phyloP scores from a whole-genome alignment of 1,140 invertebrate genomes.

The Tetramorium parvispinum region DNA sequence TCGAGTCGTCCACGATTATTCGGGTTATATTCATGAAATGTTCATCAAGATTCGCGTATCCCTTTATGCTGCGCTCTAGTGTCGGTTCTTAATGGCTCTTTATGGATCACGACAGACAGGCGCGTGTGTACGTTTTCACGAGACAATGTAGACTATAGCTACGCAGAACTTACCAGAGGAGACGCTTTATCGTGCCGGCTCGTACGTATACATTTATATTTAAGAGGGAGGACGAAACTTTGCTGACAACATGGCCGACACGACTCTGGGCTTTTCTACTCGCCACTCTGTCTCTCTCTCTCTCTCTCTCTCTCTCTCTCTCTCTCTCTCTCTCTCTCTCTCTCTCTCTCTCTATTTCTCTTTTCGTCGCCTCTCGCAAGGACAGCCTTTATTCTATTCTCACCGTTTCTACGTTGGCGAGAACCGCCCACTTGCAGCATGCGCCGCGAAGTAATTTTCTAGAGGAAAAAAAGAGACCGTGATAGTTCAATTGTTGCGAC shows the following conservation, averaged over 20 bases:
- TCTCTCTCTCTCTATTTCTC: slow-evolving; percentile 48
- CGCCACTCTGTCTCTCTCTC: slow-evolving; percentile 56
- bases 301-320: no score
- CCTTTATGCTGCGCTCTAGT: slow-evolving; percentile 19
- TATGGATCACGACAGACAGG: slow-evolving; percentile 63
- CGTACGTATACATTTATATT: slow-evolving; percentile 75
- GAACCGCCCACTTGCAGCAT: slow-evolving; percentile 73
- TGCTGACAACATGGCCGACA: slow-evolving; percentile 76
- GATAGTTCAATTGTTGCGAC: slow-evolving; percentile 49
- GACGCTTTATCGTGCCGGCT: slow-evolving; percentile 68
- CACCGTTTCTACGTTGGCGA: slow-evolving; percentile 62
- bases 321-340: slow-evolving; percentile 9
- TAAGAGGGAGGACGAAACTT: slow-evolving; percentile 74
- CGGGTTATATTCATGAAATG: slow-evolving; percentile 9
- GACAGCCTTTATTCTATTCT: slow-evolving; percentile 73
- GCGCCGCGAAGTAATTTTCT: slow-evolving; percentile 75
- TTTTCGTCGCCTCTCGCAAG: slow-evolving; percentile 68
- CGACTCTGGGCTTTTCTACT: slow-evolving; percentile 73
- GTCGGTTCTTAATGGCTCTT: slow-evolving; percentile 58
- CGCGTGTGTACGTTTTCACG: slow-evolving; percentile 46
- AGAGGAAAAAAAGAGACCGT: slow-evolving; percentile 64
- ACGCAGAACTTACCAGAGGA: slow-evolving; percentile 64
- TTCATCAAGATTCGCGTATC: slow-evolving; percentile 26
- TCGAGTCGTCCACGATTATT: background rate
- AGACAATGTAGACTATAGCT: slow-evolving; percentile 52